Base-by-base conservation (phyloP, 2,113 vertebrate species). In the Chionomys nivalis region DNA sequence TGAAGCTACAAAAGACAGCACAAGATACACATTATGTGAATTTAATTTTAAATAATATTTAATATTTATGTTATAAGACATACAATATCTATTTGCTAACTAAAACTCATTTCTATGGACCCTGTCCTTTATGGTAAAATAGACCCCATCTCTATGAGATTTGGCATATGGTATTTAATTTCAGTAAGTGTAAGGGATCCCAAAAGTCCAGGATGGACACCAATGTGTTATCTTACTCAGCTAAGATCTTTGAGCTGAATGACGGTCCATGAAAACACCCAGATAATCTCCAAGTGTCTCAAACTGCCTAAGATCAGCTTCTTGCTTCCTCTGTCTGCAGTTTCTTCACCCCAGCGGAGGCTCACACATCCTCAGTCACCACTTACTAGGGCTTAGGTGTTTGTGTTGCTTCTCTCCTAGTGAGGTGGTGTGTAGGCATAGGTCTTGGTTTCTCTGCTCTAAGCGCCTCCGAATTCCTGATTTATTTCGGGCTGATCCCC, bases 341-440 rank as follows among this genome's bases (percentile, higher is more conserved):
- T 6, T 78, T n/a, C 26, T 49, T 28, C 33, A 17, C 19, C 2
- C 19, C 39, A 12, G 0, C 1, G 3, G 13, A 19, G 44, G 19
- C 23, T 49, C 75, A 55, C 33, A 28, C 12, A 33, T 55, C 75
- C 16, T 26, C 23, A 19, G 31, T 6, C 47, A 13, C 19, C 39
- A 14, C 1, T 23, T 3, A 11, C 58, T 87, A 68, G 55, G 93
- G 21, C 6, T 70, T 47, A 4, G 31, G 63, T 76, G n/a, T 82
- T 77, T 49, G n/a, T n/a, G 26, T 12, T 66, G n/a, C 66, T 92
- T 88, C 49, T 66, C 23, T 65, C 42, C 36, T 39, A 42, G 0
- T 65, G 10, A 1, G 1, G 1, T 17, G 6, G 0, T 6, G 1
- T 7, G 39, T 39, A 19, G 1, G 55, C n/a, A 6, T 1, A 39